Evolutionary conservation across 2,888 invertebrate genomes (phyloP), one percentile per base, ranked within the genome.

Genomic region (Drosophila quinaria): DNA sequence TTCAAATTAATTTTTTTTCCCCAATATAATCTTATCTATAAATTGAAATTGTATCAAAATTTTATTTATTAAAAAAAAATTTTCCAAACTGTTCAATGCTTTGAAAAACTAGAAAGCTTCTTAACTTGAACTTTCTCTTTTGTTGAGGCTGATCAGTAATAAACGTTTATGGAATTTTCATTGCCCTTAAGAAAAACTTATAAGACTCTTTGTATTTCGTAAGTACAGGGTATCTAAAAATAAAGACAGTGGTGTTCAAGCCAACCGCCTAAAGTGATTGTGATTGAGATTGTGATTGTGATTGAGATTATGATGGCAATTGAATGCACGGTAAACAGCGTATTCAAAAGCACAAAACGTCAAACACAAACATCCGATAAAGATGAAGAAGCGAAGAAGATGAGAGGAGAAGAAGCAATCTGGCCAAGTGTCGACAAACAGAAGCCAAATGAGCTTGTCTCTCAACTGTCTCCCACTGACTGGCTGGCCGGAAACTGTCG

Each of bases 391-490:
- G 58, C 11, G 42, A 17, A 46, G 58, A 25, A 25, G 25, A 25
- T 25, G 25, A 5, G 25, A 46, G 58, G 11, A 56, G 58, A 37
- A 22, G 42, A n/a, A 52, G 11, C 25, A 22, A 47, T 25, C 35
- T 46, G 46, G 35, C 37, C 46, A 47, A 58, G 46, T 60, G 46
- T 60, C 44, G 46, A 58, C 87, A 86, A 87, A 89, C 86, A 86
- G 86, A 89, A 86, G 86, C 86, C 87, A 89, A 89, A 86, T 81
- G 87, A 89, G 87, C 85, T 87, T 85, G 85, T 85, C 87, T 85
- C 87, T 35, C 59, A 41, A 11, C 42, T 37, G 35, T 35, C 31
- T 35, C 49, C n/a, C 22, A 11, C 37, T 15, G 58, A 11, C 11
- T 25, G n/a, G 25, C 31, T 13, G 47, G 67, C 88, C 88, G 83